Evolutionary conservation across 1,140 invertebrate genomes (phyloP).

Genomic region (Trachymyrmex septentrionalis): DNA sequence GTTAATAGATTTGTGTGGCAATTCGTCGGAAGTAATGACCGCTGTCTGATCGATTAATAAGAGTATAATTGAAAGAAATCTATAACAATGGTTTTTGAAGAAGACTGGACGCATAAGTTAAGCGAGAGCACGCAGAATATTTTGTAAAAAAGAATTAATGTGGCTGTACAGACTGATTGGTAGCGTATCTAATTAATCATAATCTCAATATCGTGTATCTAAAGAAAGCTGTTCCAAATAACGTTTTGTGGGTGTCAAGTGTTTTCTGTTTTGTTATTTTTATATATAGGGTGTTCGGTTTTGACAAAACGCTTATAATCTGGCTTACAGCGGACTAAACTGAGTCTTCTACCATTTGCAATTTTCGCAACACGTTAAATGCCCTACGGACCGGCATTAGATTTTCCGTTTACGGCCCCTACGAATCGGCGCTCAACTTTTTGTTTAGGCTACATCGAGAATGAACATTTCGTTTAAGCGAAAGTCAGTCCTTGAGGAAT

Average conservation of each 20-base stretch:
- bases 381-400: too few relatives aligned
- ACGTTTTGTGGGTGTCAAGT: conserved; percentile 12
- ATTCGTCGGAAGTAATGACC: not conserved
- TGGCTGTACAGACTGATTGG: conserved; percentile 64
- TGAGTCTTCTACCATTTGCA: too few relatives aligned
- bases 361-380: too few relatives aligned
- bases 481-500: too few relatives aligned
- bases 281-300: not conserved
- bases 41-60: not conserved
- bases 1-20: not conserved
- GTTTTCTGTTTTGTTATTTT: conserved; percentile 24
- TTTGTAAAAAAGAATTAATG: conserved; percentile 68
- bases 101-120: conserved; percentile 56
- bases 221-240: conserved; percentile 50
- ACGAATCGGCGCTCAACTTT: too few relatives aligned
- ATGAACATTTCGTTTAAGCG: too few relatives aligned
- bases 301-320: too few relatives aligned
- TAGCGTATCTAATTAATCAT: conserved; percentile 33
- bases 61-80: conserved; percentile 4
- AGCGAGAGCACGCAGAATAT: conserved; percentile 29
- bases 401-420: too few relatives aligned
- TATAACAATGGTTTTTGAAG: conserved; percentile 37
- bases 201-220: conserved; percentile 57
- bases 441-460: too few relatives aligned
- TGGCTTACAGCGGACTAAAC: too few relatives aligned